phyloP scores from a whole-genome alignment of 2,797 vertebrate species.

The Lutra lutra region DNA sequence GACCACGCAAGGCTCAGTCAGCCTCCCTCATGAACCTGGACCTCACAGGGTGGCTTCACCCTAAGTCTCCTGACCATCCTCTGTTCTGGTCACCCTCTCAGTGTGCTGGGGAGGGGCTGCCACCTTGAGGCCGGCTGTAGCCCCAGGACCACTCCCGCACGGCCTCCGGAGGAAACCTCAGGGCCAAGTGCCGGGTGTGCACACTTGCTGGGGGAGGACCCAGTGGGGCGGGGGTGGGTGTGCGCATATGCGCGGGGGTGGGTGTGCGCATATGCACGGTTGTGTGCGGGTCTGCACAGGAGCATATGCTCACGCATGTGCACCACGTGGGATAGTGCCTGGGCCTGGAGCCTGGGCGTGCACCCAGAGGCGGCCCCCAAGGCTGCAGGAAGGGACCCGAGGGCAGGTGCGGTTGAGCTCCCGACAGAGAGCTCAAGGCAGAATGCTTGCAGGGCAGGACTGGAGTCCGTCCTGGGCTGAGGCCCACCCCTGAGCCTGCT shows the following conservation, averaged over 20 bases:
- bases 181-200: neutral
- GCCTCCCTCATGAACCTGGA: neutral
- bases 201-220: neutral
- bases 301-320: neutral
- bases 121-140: no score
- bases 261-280: neutral
- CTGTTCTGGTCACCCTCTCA: neutral
- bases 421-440: no score
- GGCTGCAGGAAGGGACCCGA: neutral
- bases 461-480: conserved; percentile 44
- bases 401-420: neutral
- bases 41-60: neutral
- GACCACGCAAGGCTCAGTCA: neutral
- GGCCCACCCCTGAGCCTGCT: neutral
- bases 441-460: conserved; percentile 45
- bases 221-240: neutral
- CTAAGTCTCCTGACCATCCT: neutral
- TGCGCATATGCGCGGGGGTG: neutral
- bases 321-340: accelerated
- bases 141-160: neutral
- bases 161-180: no score
- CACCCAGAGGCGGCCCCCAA: neutral
- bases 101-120: neutral
- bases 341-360: neutral
- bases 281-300: accelerated